Evolutionary conservation across 2,888 invertebrate genomes (phyloP), one percentile per base, ranked within the genome.

Genomic region (Anthrax anthrax): DNA sequence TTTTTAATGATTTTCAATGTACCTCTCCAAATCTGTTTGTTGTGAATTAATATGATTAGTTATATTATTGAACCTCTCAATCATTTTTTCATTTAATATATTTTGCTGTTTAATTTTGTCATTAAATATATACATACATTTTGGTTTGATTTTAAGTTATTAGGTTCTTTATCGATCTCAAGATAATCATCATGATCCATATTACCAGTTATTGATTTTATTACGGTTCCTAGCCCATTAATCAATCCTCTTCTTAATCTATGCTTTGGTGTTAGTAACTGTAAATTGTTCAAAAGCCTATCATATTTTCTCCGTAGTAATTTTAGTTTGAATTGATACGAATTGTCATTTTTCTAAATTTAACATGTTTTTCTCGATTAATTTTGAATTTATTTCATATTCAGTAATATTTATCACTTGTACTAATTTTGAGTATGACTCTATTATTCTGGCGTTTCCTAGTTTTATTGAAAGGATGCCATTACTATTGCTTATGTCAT

Each of bases 1-100:
- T 18, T 34, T 18, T 17, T 42, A 17, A 39, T 29, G 17, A 13
- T 5, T 14, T 32, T 43, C 17, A 17, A 38, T 38, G 14, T 47
- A 47, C 8, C 39, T 39, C 18, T 38, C 18, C 19, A 46, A 36
- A 2, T 37, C 12, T 37, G 42, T 5, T 38, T 42, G 38, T 29
- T 42, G 42, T 13, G 37, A 12, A 38, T 46, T 46, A 16, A 46
- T 42, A 19, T 46, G 46, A 14, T 42, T 46, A 4, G 38, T 29
- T 9, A 46, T 42, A 38, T 46, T 46, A 13, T 38, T 18, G 12
- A 42, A 37, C 13, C 42, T 37, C 29, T 46, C 37, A 4, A 46
- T 42, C 46, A 46, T 46, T 2, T 42, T 42, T 36, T 27, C 37
- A 19, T 42, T 42, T 18, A 46, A 12, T 16, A 38, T 18, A 6